phyloP scores from a whole-genome alignment of 2,113 vertebrate species.

The Hiodon alosoides region DNA sequence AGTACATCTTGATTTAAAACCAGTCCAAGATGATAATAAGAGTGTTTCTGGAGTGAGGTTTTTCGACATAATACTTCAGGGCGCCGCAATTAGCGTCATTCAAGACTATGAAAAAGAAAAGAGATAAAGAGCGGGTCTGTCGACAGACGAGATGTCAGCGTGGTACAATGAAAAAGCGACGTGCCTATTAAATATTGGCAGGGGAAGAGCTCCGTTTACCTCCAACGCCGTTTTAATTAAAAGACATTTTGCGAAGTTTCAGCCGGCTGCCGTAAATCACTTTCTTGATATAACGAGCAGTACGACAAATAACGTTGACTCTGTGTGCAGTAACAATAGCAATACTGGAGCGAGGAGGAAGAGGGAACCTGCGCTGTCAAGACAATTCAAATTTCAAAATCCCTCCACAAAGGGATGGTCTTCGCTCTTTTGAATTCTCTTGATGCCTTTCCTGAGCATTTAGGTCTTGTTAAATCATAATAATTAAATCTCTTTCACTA shows the following conservation, averaged over 20 bases:
- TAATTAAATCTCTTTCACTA: slow-evolving; percentile 7
- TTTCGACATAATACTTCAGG: neutral
- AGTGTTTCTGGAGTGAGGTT: neutral
- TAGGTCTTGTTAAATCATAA: slow-evolving; percentile 19
- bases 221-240: slow-evolving; percentile 3
- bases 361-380: slow-evolving; percentile 6
- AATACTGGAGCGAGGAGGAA: neutral
- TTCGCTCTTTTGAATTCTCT: slow-evolving; percentile 18
- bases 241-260: slow-evolving; percentile 7
- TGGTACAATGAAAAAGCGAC: slow-evolving; percentile 6
- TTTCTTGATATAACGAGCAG: neutral
- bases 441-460: slow-evolving; percentile 9
- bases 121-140: neutral
- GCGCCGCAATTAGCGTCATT: neutral
- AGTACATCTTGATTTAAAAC: neutral
- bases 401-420: neutral
- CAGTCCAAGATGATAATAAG: neutral
- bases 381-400: slow-evolving; percentile 15
- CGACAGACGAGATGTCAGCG: neutral
- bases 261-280: slow-evolving; percentile 7
- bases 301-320: slow-evolving; percentile 3
- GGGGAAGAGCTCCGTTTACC: slow-evolving; percentile 1
- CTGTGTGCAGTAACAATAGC: slow-evolving; percentile 7
- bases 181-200: slow-evolving; percentile 13
- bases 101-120: neutral